Conservation (phyloP, 2,797 vertebrate genomes). For the Lepilemur septentrionalis region DNA sequence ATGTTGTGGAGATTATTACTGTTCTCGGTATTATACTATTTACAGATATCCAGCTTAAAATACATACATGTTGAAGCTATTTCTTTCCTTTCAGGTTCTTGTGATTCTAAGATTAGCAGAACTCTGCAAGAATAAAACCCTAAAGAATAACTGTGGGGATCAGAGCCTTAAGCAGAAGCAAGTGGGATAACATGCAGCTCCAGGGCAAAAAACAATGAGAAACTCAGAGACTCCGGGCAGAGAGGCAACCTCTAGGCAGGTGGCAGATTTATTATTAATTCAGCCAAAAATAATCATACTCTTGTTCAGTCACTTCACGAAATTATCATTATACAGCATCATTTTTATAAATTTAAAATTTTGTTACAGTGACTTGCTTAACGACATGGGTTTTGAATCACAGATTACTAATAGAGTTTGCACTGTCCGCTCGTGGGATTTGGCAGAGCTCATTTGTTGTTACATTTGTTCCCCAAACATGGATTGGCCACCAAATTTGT, state of each 20-base stretch:
- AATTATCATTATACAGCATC: not conserved
- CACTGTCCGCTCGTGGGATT: constrained; percentile 25
- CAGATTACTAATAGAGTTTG: constrained; percentile 65
- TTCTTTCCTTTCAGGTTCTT: constrained; percentile 21
- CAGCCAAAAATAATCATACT: not conserved
- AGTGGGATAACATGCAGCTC: not conserved
- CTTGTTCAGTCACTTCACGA: not conserved
- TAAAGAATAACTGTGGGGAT: not conserved
- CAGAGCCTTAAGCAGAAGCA: not conserved
- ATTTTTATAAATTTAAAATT: constrained; percentile 37
- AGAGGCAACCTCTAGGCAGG: not conserved
- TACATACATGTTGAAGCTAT: not conserved
- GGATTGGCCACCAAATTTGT: constrained; percentile 68
- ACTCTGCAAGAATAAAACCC: not conserved
- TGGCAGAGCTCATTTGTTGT: constrained; percentile 64
- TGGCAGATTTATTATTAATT: constrained; percentile 15
- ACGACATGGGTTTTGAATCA: not conserved
- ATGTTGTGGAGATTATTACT: not conserved
- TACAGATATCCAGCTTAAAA: not conserved
- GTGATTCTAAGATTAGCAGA: constrained; percentile 20
- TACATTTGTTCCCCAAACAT: constrained; percentile 74
- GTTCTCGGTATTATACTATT: not conserved
- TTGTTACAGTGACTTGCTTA: not conserved
- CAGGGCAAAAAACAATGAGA: not conserved
- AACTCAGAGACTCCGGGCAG: not conserved